These are phyloP conservation scores for Diplodus puntazzo DNA, from an alignment of 2,797 vertebrate species.

Conservation along the genomic window DNA sequence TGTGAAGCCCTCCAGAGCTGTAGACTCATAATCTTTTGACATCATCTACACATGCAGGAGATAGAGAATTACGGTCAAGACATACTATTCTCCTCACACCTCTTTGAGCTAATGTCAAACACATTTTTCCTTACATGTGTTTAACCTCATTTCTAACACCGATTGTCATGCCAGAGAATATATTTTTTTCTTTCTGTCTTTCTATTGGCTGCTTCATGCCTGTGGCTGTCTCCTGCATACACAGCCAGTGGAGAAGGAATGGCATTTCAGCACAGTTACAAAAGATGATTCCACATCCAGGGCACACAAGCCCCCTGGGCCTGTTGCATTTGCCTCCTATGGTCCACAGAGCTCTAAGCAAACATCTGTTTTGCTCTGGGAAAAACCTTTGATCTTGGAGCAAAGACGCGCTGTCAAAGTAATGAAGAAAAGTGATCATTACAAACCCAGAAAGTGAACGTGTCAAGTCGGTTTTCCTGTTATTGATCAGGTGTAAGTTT, in stretches of 20 bases:
- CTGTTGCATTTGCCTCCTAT: constrained; percentile 47
- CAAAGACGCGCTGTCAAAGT: constrained; percentile 54
- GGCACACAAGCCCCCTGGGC: constrained; percentile 63
- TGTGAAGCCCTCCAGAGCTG: not conserved
- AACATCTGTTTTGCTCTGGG: constrained; percentile 78
- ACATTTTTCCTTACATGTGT: constrained; percentile 14
- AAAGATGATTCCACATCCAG: constrained; percentile 76
- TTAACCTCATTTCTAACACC: constrained; percentile 32
- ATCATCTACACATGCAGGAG: not conserved
- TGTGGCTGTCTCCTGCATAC: constrained; percentile 56
- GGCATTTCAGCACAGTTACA: constrained; percentile 74
- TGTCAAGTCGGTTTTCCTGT: constrained; percentile 24
- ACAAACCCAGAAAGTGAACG: constrained; percentile 42
- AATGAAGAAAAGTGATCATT: constrained; percentile 59
- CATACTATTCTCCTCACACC: not conserved
- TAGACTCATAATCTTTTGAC: not conserved
- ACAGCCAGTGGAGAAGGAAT: constrained; percentile 55
- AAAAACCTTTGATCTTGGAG: constrained; percentile 73
- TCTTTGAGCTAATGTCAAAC: not conserved
- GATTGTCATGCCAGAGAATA: constrained; percentile 19
- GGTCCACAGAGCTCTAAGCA: constrained; percentile 66
- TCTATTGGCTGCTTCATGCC: constrained; percentile 33
- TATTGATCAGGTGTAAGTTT: constrained; percentile 54
- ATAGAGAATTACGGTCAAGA: not conserved
- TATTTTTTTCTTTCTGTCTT: constrained; percentile 40